phyloP scores from a whole-genome alignment of 2,113 vertebrate genomes.

The Aspidoscelis tigris region DNA sequence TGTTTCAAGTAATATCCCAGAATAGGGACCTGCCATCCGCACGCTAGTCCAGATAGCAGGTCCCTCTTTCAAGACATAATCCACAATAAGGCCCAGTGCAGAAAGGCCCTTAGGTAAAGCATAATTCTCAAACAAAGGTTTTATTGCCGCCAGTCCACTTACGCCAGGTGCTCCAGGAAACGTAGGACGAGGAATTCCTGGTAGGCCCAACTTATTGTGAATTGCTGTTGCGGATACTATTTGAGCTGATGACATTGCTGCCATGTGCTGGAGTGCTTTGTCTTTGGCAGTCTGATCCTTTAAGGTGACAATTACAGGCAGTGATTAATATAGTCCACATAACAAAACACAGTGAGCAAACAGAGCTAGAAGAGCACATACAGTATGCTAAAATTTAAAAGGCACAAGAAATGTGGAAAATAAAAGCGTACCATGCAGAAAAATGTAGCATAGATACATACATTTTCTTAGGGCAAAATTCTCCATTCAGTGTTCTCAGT shows the following conservation, averaged over 20 bases:
- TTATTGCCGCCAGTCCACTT: constrained; percentile 69
- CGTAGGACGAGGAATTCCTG: constrained; percentile 95
- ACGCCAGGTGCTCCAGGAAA: constrained; percentile 97
- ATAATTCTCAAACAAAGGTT: constrained; percentile 43
- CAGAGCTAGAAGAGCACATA: constrained; percentile 75
- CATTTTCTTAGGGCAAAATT: constrained; percentile 62
- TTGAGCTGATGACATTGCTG: constrained; percentile 99
- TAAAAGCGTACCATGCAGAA: constrained; percentile 77
- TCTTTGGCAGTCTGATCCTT: constrained; percentile 99
- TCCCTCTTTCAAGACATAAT: no score
- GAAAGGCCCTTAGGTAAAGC: background rate
- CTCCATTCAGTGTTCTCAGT: constrained; percentile 55
- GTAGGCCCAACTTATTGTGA: constrained; percentile 99
- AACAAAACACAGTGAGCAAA: constrained; percentile 64
- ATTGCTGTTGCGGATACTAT: constrained; percentile 99
- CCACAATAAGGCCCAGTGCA: no score
- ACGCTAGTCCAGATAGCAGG: no score
- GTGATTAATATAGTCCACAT: constrained; percentile 78
- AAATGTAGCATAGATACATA: constrained; percentile 64
- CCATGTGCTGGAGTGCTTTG: constrained; percentile 99
- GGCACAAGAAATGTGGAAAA: constrained; percentile 74
- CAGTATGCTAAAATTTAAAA: constrained; percentile 75
- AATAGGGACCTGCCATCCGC: no score
- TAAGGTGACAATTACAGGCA: constrained; percentile 87
- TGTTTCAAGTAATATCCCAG: no score